Base-by-base conservation (phyloP, 2,888 invertebrate species). In the Dasysyrphus albostriatus region DNA sequence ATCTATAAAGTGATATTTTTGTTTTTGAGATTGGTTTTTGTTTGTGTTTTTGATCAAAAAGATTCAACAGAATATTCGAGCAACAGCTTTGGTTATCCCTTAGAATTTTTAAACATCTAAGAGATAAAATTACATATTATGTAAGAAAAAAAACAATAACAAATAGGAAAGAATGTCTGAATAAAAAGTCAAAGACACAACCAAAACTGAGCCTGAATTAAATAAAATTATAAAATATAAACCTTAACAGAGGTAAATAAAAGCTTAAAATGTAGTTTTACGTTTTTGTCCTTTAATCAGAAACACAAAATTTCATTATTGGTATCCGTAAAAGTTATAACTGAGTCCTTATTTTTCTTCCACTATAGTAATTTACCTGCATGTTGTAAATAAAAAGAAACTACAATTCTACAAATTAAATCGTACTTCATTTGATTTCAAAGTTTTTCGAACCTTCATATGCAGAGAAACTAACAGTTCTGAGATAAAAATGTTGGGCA, bases 1-100 rank as follows among this genome's bases (percentile, higher is more conserved):
- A 76, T 76, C 67, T 76, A 76, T 76, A 76, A 61, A 76, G 56
- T 76, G 76, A 75, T 75, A 75, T 75, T 24, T 24, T 24, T 24
- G 1, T 24, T 24, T 24, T 75, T 75, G 65, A 67, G 58, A 67
- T 37, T 65, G 14, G 14, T 67, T 49, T 75, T 74, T 58, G 1
- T 37, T 75, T 61, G 65, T 65, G 65, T 34, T 47, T 49, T 49
- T 49, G 32, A 47, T 67, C 67, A 67, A 76, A 75, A 65, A 56
- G 24, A 67, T 56, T 58, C 37, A 65, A 44, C 47, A 58, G 49
- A 24, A 49, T 49, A 47, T 39, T 59, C 14, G 5, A 42, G 61
- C 16, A 19, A 65, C 75, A 75, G 75, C 54, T 75, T 75, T 75
- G 75, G 75, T 63, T 56, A 65, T 44, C 32, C 51, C 74, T 32